These are phyloP conservation scores for Himalopsyche tibetana DNA, from an alignment of 2,888 invertebrate genomes.

Conservation along the genomic window DNA sequence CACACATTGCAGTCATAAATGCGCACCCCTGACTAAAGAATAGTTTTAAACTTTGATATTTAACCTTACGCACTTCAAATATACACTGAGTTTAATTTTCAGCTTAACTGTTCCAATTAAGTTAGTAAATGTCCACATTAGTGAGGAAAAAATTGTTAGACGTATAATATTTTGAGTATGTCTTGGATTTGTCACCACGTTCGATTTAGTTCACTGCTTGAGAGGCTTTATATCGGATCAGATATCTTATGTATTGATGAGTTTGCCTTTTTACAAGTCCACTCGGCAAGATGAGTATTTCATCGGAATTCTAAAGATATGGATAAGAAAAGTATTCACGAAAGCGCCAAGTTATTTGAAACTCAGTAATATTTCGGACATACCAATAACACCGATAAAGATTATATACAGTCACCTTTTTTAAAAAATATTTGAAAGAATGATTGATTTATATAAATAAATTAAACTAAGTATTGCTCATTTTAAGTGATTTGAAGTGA, in stretches of 20 bases:
- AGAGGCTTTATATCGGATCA: constrained; percentile 38
- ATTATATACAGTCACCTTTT: not conserved
- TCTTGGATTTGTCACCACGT: not conserved
- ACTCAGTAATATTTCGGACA: not conserved
- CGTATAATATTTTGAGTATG: not conserved
- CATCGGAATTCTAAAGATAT: not conserved
- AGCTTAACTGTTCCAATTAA: no score
- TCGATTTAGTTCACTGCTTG: not conserved
- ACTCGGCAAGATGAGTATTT: constrained; percentile 37
- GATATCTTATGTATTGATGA: constrained; percentile 39
- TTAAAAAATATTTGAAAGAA: no score
- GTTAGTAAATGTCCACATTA: no score
- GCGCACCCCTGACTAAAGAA: no score
- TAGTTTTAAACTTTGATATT: no score
- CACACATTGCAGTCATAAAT: no score
- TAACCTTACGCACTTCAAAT: no score
- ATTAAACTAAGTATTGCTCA: no score
- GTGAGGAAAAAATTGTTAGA: no score
- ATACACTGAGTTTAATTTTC: no score
- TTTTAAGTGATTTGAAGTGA: no score
- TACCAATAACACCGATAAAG: not conserved
- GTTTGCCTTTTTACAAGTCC: not conserved
- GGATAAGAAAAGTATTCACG: not conserved
- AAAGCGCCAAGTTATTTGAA: constrained; percentile 22
- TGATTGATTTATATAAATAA: no score